phyloP scores from a whole-genome alignment of 2,888 invertebrate genomes.

The Nomada flava region DNA sequence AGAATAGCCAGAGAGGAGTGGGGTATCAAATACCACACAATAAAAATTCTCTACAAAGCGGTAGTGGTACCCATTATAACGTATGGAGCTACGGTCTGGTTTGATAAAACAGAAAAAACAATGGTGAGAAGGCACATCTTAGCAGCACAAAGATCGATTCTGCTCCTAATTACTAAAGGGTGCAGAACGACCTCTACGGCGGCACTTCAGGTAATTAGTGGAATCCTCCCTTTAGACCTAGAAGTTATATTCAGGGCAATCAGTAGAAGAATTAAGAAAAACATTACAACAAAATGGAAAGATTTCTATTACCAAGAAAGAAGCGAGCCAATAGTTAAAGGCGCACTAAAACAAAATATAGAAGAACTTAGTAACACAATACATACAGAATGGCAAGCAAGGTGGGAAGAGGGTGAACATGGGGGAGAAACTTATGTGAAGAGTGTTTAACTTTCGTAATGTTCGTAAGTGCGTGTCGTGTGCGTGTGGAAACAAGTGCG shows the following conservation, averaged over 20 bases:
- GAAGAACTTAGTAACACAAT: neutral
- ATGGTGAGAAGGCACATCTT: too few relatives aligned
- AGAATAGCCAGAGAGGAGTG: neutral
- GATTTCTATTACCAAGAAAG: neutral
- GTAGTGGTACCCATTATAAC: neutral
- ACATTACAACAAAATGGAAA: neutral
- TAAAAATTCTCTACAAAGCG: neutral
- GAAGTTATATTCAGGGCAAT: neutral
- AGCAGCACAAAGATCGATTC: too few relatives aligned
- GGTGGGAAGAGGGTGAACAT: neutral
- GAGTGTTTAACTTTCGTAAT: too few relatives aligned
- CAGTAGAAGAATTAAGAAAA: neutral
- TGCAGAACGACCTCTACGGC: too few relatives aligned
- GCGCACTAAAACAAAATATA: neutral
- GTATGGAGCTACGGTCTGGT: neutral
- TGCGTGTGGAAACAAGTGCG: too few relatives aligned
- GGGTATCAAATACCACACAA: neutral
- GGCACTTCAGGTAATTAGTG: too few relatives aligned
- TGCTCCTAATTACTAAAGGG: too few relatives aligned
- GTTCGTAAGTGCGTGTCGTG: too few relatives aligned
- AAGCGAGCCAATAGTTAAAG: neutral
- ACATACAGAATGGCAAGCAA: conserved; percentile 7
- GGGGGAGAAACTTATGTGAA: neutral
- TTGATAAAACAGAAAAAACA: too few relatives aligned
- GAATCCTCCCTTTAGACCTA: too few relatives aligned